These are phyloP conservation scores for Drosophila malerkotliana DNA, from an alignment of 1,140 invertebrate genomes.

Conservation along the genomic window DNA sequence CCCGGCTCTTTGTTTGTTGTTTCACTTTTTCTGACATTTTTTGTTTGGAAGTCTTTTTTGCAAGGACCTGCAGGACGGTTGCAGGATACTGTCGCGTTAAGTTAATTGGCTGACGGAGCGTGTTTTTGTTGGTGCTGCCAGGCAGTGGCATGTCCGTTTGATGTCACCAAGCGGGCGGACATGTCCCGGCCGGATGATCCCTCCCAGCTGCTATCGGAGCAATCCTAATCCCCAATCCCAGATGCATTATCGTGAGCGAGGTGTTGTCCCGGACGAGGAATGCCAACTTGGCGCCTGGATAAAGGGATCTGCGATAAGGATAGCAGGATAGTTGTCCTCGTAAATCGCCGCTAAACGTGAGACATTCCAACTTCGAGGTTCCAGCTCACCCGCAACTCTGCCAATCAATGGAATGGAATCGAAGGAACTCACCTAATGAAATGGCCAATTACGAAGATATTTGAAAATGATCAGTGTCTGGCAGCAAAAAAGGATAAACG, in stretches of 20 bases:
- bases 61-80: slow-evolving; percentile 20
- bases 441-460: slow-evolving; percentile 67
- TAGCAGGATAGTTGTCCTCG: slow-evolving; percentile 16
- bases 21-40: slow-evolving; percentile 51
- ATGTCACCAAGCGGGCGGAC: slow-evolving; percentile 59
- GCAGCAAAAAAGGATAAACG: slow-evolving; percentile 58
- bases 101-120: slow-evolving; percentile 61
- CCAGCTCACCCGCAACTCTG: neutral
- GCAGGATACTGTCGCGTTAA: slow-evolving; percentile 76
- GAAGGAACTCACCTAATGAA: slow-evolving; percentile 71
- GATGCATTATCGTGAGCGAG: slow-evolving; percentile 43
- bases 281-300: slow-evolving; percentile 52
- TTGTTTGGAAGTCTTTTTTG: slow-evolving; percentile 63
- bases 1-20: slow-evolving; percentile 33
- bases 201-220: slow-evolving; percentile 20
- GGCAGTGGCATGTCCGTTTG: slow-evolving; percentile 78
- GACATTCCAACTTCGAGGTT: neutral
- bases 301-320: slow-evolving; percentile 15
- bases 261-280: slow-evolving; percentile 46
- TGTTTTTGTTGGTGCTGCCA: slow-evolving; percentile 32
- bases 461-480: slow-evolving; percentile 69
- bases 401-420: slow-evolving; percentile 41
- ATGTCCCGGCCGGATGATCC: slow-evolving; percentile 53
- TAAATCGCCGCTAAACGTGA: slow-evolving; percentile 37
- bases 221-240: slow-evolving; percentile 38